Percentiles rank a stretch among this genome's conserved stretches.
Evolutionary conservation across 92 coral and sea anemone species (phyloP).

Genomic region (Epizoanthus stellaris): DNA sequence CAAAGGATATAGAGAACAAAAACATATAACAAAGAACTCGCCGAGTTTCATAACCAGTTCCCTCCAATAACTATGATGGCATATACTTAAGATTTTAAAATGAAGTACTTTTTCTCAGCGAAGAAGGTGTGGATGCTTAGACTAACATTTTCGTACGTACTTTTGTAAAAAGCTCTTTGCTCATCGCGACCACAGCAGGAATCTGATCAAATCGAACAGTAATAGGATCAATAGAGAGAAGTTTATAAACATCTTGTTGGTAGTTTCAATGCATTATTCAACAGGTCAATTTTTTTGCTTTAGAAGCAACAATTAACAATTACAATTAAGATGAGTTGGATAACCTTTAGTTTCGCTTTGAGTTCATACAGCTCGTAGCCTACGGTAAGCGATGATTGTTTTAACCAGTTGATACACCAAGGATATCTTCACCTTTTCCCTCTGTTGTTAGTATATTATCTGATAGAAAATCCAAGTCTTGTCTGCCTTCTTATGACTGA

Average conservation of each 20-base stretch:
- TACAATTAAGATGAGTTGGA: not conserved
- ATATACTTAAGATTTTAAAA: too few relatives aligned
- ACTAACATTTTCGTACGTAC: not conserved
- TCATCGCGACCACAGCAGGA: not conserved
- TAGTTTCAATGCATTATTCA: conserved; percentile 15
- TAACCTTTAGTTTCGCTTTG: conserved; percentile 5
- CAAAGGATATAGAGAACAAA: too few relatives aligned
- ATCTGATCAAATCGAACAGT: not conserved
- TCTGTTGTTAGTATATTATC: not conserved
- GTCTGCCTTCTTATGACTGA: not conserved
- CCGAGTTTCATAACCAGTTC: too few relatives aligned
- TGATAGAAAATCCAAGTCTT: not conserved
- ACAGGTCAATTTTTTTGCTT: conserved; percentile 1
- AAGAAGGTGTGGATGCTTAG: not conserved
- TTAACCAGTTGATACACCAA: not conserved
- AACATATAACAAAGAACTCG: too few relatives aligned
- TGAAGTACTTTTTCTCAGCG: not conserved
- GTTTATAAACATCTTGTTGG: conserved; percentile 17
- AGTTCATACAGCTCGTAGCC: not conserved
- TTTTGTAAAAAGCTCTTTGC: not conserved
- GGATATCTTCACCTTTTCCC: not conserved
- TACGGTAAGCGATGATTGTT: conserved; percentile 8
- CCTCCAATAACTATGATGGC: too few relatives aligned
- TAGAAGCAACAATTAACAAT: too few relatives aligned
- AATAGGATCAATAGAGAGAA: conserved; percentile 4